Evolutionary conservation across 2,888 invertebrate species (phyloP).

Genomic region (Hanleya hanleyi): DNA sequence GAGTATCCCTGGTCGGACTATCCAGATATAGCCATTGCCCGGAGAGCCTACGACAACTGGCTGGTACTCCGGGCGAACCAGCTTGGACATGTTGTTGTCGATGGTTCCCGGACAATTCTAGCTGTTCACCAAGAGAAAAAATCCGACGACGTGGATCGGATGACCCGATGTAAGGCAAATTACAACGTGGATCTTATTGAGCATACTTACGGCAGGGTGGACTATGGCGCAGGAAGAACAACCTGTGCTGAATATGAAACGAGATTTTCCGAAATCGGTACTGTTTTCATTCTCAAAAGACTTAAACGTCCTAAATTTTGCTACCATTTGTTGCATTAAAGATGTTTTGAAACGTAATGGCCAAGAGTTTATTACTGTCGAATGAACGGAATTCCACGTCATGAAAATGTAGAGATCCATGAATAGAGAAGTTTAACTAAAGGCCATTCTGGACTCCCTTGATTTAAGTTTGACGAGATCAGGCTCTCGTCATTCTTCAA

Average conservation of each 20-base stretch:
- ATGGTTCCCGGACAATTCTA: constrained; percentile 52
- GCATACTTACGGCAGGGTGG: constrained; percentile 43
- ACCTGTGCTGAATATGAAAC: constrained; percentile 35
- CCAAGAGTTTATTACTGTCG: too few species aligned
- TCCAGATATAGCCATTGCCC: constrained; percentile 63
- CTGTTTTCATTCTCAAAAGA: too few species aligned
- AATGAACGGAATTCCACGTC: too few species aligned
- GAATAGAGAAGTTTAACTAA: too few species aligned
- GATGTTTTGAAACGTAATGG: too few species aligned
- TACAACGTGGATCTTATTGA: constrained; percentile 51
- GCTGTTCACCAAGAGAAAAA: constrained; percentile 64
- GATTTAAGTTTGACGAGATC: too few species aligned
- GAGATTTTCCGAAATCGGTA: not conserved
- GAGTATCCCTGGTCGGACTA: constrained; percentile 57
- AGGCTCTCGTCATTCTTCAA: too few species aligned
- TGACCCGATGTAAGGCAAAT: constrained; percentile 43
- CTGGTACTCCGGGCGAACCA: constrained; percentile 53
- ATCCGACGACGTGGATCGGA: constrained; percentile 55
- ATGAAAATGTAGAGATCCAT: too few species aligned
- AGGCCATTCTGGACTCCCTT: too few species aligned
- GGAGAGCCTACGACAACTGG: constrained; percentile 64
- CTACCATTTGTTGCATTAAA: too few species aligned
- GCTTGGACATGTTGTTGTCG: constrained; percentile 48
- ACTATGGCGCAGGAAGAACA: constrained; percentile 49
- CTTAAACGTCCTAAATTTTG: too few species aligned